These are phyloP conservation scores for Epistrophe eligans DNA, from an alignment of 2,888 invertebrate genomes.

Conservation along the genomic window DNA sequence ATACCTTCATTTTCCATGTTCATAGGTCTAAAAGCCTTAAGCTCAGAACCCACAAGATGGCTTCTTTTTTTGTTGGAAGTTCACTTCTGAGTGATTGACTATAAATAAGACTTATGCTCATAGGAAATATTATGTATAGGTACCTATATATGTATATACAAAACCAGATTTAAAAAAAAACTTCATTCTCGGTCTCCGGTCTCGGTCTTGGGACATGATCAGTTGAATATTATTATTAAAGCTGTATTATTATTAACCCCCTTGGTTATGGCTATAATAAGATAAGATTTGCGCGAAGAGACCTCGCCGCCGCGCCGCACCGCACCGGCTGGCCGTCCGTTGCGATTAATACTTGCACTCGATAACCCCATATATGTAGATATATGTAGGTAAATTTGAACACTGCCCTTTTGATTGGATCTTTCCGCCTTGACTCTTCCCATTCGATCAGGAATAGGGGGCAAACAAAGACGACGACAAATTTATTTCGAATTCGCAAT, in stretches of 20 bases:
- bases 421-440: conserved; percentile 26
- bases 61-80: conserved; percentile 62
- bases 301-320: conserved; percentile 49
- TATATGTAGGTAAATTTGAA: not conserved
- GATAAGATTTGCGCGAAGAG: conserved; percentile 56
- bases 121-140: no score
- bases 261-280: conserved; percentile 71
- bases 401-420: conserved; percentile 52
- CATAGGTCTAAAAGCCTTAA: not conserved
- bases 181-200: conserved; percentile 1
- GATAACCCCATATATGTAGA: conserved; percentile 34
- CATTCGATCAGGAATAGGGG: conserved; percentile 33
- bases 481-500: conserved; percentile 82
- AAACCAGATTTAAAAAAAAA: conserved; percentile 4
- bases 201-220: not conserved
- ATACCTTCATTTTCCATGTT: not conserved
- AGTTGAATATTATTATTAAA: conserved; percentile 66
- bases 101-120: conserved; percentile 77
- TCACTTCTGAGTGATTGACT: conserved; percentile 77
- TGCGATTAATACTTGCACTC: conserved; percentile 65
- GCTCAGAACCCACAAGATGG: conserved; percentile 4
- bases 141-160: not conserved
- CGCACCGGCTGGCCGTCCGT: not conserved
- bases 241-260: conserved; percentile 68
- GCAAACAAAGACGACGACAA: conserved; percentile 79